Percentiles rank a stretch among this genome's conserved stretches.
These are phyloP conservation scores for Poecilia wingei DNA, from an alignment of 2,797 vertebrate genomes.

Conservation along the genomic window DNA sequence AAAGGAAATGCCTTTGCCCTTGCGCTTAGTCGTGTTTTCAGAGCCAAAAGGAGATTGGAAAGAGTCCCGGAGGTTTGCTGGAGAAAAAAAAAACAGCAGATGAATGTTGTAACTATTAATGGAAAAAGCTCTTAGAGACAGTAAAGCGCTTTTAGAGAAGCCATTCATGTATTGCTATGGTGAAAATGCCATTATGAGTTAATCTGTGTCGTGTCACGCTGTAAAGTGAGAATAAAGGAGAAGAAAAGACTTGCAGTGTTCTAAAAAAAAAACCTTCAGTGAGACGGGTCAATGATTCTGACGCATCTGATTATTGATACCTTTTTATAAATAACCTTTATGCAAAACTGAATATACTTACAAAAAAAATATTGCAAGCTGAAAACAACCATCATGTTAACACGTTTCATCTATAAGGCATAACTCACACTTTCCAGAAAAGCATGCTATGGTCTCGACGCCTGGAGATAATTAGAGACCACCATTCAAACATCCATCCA, in stretches of 20 bases:
- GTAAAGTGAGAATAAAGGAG: constrained; percentile 2
- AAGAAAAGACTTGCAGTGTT: background rate
- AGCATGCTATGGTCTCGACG: background rate
- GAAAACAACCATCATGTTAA: background rate
- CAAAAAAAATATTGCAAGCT: background rate
- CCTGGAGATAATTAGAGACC: background rate
- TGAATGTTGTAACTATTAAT: constrained; percentile 11
- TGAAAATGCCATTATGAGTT: constrained; percentile 29
- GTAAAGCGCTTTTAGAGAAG: background rate
- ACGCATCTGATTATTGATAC: background rate
- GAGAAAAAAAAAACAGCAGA: background rate
- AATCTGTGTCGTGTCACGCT: constrained; percentile 16
- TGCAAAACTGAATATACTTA: background rate
- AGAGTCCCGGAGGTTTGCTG: background rate
- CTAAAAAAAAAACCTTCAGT: background rate
- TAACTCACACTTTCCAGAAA: background rate
- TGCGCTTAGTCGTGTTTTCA: background rate
- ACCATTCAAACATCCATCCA: background rate
- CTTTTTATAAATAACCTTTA: background rate
- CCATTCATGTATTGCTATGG: constrained; percentile 5
- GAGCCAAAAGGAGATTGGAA: constrained; percentile 11
- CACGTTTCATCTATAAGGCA: background rate
- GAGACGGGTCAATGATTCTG: background rate
- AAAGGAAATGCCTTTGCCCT: constrained; percentile 6
- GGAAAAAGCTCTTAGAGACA: constrained; percentile 18